A percentile compares a stretch with the other conserved stretches of the same genome.
phyloP scores from a whole-genome alignment of 2,888 invertebrate genomes.

The Hipparchia sbordonii region DNA sequence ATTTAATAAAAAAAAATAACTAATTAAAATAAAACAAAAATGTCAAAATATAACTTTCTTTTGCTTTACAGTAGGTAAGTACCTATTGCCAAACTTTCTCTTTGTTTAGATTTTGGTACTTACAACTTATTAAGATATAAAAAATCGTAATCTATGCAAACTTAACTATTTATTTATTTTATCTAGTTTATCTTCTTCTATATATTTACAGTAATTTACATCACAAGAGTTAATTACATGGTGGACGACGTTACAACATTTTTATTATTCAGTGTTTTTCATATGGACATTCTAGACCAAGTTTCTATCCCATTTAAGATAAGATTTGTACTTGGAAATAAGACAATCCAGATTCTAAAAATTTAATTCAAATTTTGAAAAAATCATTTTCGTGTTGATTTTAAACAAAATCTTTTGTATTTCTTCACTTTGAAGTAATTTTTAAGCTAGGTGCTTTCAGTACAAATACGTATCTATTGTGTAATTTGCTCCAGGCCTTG shows the following conservation, averaged over 20 bases:
- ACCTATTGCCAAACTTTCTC: conserved; percentile 51
- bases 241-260: conserved; percentile 55
- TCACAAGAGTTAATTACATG: conserved; percentile 70
- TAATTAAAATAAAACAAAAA: conserved; percentile 53
- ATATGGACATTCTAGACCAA: not conserved
- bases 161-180: conserved; percentile 68
- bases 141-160: conserved; percentile 58
- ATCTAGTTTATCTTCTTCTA: conserved; percentile 51
- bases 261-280: conserved; percentile 10
- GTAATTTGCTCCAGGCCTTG: no score
- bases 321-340: no score
- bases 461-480: no score
- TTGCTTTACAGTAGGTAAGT: conserved; percentile 39
- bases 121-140: conserved; percentile 59
- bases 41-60: conserved; percentile 58
- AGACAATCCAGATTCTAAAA: no score
- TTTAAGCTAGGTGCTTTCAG: no score
- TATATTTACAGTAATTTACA: conserved; percentile 82
- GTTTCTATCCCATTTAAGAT: no score
- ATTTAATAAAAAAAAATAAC: conserved; percentile 73
- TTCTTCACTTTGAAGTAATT: no score
- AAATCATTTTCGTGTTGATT: no score
- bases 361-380: no score
- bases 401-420: no score
- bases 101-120: conserved; percentile 64